phyloP scores from a whole-genome alignment of 2,888 invertebrate species.

The Mellilla xanthometata region DNA sequence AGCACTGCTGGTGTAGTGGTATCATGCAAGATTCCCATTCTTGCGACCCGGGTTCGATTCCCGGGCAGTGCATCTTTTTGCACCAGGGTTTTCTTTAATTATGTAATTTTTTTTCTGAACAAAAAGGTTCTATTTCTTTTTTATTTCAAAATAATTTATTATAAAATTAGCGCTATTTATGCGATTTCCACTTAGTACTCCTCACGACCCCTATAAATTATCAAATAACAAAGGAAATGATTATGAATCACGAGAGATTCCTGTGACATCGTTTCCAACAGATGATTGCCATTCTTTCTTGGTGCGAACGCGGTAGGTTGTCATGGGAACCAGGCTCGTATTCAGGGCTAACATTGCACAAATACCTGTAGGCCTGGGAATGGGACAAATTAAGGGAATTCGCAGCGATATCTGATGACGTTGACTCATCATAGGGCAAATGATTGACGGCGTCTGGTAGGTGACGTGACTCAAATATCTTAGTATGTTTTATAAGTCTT shows the following conservation, averaged over 20 bases:
- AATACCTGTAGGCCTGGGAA: conserved; percentile 63
- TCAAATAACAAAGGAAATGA: not conserved
- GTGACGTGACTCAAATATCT: conserved; percentile 23
- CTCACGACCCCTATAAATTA: too few relatives aligned
- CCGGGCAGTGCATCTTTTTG: conserved; percentile 88
- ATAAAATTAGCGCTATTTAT: too few relatives aligned
- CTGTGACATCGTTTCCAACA: conserved; percentile 25
- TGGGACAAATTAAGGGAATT: conserved; percentile 60
- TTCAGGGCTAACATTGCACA: conserved; percentile 49
- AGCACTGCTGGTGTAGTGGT: conserved; percentile 90
- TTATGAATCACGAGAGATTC: conserved; percentile 7
- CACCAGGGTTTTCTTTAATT: not conserved
- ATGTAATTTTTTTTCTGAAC: too few relatives aligned
- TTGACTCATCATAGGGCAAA: conserved; percentile 14
- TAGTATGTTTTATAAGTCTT: too few relatives aligned
- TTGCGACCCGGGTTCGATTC: conserved; percentile 99
- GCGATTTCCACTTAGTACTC: too few relatives aligned
- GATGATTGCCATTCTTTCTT: conserved; percentile 43
- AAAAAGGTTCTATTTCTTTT: too few relatives aligned
- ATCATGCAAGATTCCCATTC: conserved; percentile 99
- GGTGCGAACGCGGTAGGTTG: conserved; percentile 52
- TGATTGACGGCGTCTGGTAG: conserved; percentile 25
- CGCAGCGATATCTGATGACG: conserved; percentile 12
- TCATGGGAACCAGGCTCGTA: conserved; percentile 43
- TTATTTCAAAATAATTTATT: too few relatives aligned